Evolutionary conservation across 2,113 vertebrate species (phyloP), one percentile per base, ranked within the genome.

Genomic region (Dasypus novemcinctus): DNA sequence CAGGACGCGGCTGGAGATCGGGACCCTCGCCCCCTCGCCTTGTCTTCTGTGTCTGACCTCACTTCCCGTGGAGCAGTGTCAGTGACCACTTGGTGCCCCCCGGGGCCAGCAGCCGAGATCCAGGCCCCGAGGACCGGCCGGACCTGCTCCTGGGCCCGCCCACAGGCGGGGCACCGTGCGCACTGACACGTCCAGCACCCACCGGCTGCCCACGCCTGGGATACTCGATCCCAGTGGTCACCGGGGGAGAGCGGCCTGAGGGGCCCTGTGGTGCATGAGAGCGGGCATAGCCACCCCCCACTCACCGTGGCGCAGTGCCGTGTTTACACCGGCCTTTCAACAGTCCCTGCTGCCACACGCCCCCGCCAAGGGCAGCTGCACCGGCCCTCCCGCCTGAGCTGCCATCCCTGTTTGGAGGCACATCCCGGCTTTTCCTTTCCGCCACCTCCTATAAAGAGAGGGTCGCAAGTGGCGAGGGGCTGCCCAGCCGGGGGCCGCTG

Each of bases 321-420:
- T 90, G 94, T 98, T 98, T 87, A 97, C 96, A 98, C 91, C 61
- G 97, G 95, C 96, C 36, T 97, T 95, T 94, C 97, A 97, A 97
- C 96, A 97, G 97, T 94, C 74, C 91, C 92, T 76, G 78, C 59
- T 97, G 97, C 97, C 92, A 97, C 97, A 25, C 61, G 75, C 84
- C 97, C 98, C 89, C 79, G 87, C 92, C 88, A 94, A 93, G 97
- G 95, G 74, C 98, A 97, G 98, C 97, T 98, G 98, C 95, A 93
- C 92, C 87, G 97, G 97, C 98, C 97, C 97, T 98, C 98, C 98
- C 98, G 98, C 98, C 98, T 98, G 96, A 94, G 96, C 36, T 97
- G 97, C 97, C 96, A 98, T 97, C 95, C 98, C 96, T 98, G 97
- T 98, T 98, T 98, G 97, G 96, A 98, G 96, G 96, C 90, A 98